These are phyloP conservation scores for Drepanosiphum platanoidis DNA, from an alignment of 2,888 invertebrate genomes.

Conservation along the genomic window DNA sequence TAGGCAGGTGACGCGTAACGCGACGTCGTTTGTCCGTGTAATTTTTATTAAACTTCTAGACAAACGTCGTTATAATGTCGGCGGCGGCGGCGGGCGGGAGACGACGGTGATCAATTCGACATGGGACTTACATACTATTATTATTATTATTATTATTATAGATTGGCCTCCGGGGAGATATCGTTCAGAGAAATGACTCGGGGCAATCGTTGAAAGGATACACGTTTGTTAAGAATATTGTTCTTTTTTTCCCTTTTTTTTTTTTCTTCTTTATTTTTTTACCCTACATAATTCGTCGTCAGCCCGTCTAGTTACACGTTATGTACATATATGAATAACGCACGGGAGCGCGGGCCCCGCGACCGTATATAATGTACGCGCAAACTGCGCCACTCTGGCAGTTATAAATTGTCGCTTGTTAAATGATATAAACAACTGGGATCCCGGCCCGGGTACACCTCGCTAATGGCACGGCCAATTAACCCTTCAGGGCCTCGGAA, in stretches of 20 bases:
- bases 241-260: too few species aligned
- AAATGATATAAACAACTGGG: slow-evolving; percentile 62
- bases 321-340: neutral
- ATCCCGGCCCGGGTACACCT: slow-evolving; percentile 49
- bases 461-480: slow-evolving; percentile 62
- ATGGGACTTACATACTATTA: slow-evolving; percentile 15
- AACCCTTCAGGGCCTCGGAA: slow-evolving; percentile 60
- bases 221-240: slow-evolving; percentile 22
- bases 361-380: slow-evolving; percentile 36
- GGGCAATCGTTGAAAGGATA: slow-evolving; percentile 10
- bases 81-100: neutral
- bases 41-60: slow-evolving; percentile 12
- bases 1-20: neutral
- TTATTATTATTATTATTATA: too few species aligned
- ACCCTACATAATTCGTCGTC: slow-evolving; percentile 19
- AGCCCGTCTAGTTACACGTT: neutral
- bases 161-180: slow-evolving; percentile 35
- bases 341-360: neutral
- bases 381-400: slow-evolving; percentile 41
- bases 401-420: slow-evolving; percentile 62
- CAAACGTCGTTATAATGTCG: slow-evolving; percentile 18
- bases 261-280: too few species aligned
- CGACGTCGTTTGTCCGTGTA: neutral
- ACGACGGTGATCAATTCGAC: slow-evolving; percentile 54
- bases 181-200: slow-evolving; percentile 28